phyloP scores from a whole-genome alignment of 1,140 invertebrate genomes.

The Ectropis grisescens region DNA sequence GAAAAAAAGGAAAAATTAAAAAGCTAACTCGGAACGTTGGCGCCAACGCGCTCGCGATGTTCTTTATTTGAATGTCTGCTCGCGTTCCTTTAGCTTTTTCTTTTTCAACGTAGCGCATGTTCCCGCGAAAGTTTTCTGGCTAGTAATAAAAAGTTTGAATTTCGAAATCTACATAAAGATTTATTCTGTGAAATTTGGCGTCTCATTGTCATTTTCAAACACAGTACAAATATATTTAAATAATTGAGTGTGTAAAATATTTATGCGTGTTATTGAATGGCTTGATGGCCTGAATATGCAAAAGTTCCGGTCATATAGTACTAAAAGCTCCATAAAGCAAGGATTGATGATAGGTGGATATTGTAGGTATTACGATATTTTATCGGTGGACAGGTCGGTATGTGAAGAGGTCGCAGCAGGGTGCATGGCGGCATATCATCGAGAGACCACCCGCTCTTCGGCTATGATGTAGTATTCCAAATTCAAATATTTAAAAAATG shows the following conservation, averaged over 20 bases:
- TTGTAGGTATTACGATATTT: slow-evolving; percentile 19
- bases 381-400: slow-evolving; percentile 22
- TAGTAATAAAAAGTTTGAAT: slow-evolving; percentile 2
- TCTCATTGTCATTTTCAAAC: too few species aligned
- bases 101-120: slow-evolving; percentile 13
- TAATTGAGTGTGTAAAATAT: too few species aligned
- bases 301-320: too few species aligned
- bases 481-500: slow-evolving; percentile 5
- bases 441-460: slow-evolving; percentile 21
- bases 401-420: slow-evolving; percentile 21
- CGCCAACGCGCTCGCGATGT: slow-evolving; percentile 43
- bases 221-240: too few species aligned
- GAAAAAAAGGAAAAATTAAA: slow-evolving; percentile 37
- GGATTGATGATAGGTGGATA: slow-evolving; percentile 15
- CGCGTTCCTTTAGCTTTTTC: slow-evolving; percentile 29
- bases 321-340: neutral
- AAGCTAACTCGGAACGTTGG: slow-evolving; percentile 48
- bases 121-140: slow-evolving; percentile 11
- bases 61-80: slow-evolving; percentile 33
- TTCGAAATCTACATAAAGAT: too few species aligned
- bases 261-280: too few species aligned
- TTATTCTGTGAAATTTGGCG: too few species aligned
- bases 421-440: slow-evolving; percentile 14
- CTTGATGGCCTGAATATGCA: too few species aligned
- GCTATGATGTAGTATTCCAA: slow-evolving; percentile 13